phyloP scores from a whole-genome alignment of 92 coral and sea anemone species.

The Bergia puertoricense region DNA sequence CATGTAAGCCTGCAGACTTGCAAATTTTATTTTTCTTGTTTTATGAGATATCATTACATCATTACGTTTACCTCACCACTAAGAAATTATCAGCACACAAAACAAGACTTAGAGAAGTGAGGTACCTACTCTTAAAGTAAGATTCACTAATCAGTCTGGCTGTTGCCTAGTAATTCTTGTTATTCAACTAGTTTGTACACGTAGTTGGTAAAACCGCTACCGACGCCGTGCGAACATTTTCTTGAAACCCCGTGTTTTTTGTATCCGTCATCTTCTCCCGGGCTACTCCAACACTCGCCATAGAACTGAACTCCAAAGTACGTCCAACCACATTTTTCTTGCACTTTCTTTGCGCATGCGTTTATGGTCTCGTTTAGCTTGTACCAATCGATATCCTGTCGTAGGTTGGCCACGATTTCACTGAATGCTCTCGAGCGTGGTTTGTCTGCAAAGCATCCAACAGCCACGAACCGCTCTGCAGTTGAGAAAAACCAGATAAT shows the following conservation, averaged over 20 bases:
- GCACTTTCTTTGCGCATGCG: slow-evolving; percentile 37
- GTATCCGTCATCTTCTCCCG: neutral
- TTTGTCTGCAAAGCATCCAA: slow-evolving; percentile 10
- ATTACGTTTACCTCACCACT: too few species aligned
- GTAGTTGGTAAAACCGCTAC: neutral
- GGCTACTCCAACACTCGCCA: slow-evolving; percentile 43
- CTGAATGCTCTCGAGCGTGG: neutral
- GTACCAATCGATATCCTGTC: slow-evolving; percentile 20
- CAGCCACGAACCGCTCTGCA: neutral
- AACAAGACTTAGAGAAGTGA: neutral
- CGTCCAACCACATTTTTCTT: slow-evolving; percentile 29
- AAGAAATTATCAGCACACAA: neutral
- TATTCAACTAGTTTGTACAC: slow-evolving; percentile 23
- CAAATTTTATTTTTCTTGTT: too few species aligned
- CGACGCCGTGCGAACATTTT: neutral
- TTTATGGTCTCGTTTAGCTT: slow-evolving; percentile 23
- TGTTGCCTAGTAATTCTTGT: neutral
- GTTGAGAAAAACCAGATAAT: neutral
- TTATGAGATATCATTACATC: too few species aligned
- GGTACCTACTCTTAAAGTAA: too few species aligned
- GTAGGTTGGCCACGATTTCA: slow-evolving; percentile 10
- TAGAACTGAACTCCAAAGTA: slow-evolving; percentile 33
- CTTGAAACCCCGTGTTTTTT: neutral
- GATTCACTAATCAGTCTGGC: too few species aligned
- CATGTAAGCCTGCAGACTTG: too few species aligned